Evolutionary conservation across 37 sponge, comb jelly and placozoan species (phyloP).

Genomic region (Cladorhizidae sp.): DNA sequence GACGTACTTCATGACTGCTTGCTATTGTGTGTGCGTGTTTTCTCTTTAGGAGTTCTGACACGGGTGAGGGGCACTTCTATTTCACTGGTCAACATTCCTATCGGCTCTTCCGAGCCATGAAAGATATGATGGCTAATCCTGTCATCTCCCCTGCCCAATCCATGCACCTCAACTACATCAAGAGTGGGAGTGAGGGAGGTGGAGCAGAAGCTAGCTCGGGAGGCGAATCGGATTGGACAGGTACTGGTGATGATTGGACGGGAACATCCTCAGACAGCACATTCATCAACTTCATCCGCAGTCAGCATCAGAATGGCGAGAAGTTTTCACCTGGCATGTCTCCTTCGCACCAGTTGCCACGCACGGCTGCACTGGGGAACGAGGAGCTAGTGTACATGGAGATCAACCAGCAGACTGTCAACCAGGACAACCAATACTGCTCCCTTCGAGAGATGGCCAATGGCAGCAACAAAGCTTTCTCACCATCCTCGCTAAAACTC

Average conservation of each 20-base stretch:
- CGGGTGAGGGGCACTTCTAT: constrained; percentile 71
- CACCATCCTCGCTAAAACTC: not conserved
- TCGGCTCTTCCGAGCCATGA: constrained; percentile 48
- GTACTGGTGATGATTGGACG: constrained; percentile 26
- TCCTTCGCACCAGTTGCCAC: not conserved
- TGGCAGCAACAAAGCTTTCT: not conserved
- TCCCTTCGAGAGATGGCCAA: not conserved
- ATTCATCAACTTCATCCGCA: constrained; percentile 10
- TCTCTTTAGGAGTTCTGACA: constrained; percentile 43
- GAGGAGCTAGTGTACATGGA: constrained; percentile 15
- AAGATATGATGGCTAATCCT: constrained; percentile 27
- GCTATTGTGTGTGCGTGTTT: not conserved
- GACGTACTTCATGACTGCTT: too few species aligned
- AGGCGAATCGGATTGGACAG: constrained; percentile 28
- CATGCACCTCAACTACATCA: not conserved
- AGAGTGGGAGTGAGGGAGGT: not conserved
- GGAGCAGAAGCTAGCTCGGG: not conserved
- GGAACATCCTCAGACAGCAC: constrained; percentile 29
- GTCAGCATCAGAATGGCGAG: not conserved
- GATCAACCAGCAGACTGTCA: not conserved
- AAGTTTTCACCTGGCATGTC: not conserved
- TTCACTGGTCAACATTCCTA: constrained; percentile 57
- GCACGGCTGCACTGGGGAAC: not conserved
- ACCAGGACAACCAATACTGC: constrained; percentile 20
- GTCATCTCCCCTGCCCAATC: not conserved